Evolutionary conservation across 2,797 vertebrate genomes (phyloP), one percentile per base, ranked within the genome.

Genomic region (Myotis myotis): DNA sequence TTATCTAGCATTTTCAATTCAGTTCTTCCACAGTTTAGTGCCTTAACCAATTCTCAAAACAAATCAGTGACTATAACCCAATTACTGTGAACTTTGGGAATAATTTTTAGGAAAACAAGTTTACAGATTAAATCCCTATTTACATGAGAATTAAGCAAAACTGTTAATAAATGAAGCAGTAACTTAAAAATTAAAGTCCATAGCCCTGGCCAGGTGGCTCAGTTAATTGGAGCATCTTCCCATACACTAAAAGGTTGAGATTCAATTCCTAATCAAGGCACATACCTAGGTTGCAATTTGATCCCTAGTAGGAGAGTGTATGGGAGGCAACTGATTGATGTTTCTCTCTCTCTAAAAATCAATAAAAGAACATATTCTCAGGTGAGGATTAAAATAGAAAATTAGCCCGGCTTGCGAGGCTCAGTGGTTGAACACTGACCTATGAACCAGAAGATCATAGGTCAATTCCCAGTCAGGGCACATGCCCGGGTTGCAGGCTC

Each of bases 181-280:
- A 87, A 94, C 49, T 53, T 95, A 71, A 88, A 95, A 96, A 95
- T 93, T 74, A 78, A 55, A 68, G 30, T 71, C 53, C 51, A 36
- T 5, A 17, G 64, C n/a, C 8, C 64, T 68, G n/a, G 64, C n/a
- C 30, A 19, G 8, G n/a, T 33, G 64, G n/a, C n/a, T 68, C n/a
- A 20, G n/a, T 66, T 66, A 33, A 33, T 36, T 36, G n/a, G 64
- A 68, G 33, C n/a, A 33, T 68, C n/a, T 19, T 68, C n/a, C 64
- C 17, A 20, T 20, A 20, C 17, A 33, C 64, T 33, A 20, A 68
- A 68, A 68, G 64, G n/a, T 9, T 68, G n/a, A 17, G 8, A 19
- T 33, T 68, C 17, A 3, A 68, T 20, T 68, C n/a, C 64, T 33
- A 33, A n/a, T 36, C 17, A 66, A 9, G 17, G 16, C 64, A 68